Conservation (phyloP, 2,888 invertebrate genomes). For the Thereva nobilitata region DNA sequence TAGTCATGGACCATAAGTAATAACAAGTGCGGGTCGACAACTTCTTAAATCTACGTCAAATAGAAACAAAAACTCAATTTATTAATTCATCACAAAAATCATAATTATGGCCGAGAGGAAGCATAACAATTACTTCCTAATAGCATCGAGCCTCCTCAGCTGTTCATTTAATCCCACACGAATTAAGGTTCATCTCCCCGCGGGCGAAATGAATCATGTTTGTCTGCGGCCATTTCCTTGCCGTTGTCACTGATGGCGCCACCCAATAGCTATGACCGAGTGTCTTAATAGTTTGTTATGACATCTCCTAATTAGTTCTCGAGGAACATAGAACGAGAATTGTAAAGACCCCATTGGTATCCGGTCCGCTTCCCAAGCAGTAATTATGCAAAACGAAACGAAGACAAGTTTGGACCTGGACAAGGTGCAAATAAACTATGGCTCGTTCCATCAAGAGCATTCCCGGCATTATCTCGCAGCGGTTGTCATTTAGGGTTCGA, state of each 20-base stretch:
- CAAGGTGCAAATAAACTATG: constrained; percentile 29
- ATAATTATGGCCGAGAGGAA: no score
- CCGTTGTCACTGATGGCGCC: constrained; percentile 19
- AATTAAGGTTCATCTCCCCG: no score
- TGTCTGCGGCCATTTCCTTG: background rate
- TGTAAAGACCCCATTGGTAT: constrained; percentile 10
- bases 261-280: constrained; percentile 13
- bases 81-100: no score
- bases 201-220: background rate
- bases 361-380: background rate
- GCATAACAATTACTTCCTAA: no score
- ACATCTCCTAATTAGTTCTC: constrained; percentile 22
- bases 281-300: constrained; percentile 28
- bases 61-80: no score
- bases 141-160: no score
- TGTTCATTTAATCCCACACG: no score
- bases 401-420: background rate
- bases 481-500: constrained; percentile 21
- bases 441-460: constrained; percentile 13
- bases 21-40: no score
- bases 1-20: no score
- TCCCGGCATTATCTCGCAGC: constrained; percentile 24
- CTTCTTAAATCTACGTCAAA: no score
- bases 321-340: constrained; percentile 4
- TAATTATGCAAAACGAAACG: constrained; percentile 26